These are phyloP conservation scores for Drosophila koepferae DNA, from an alignment of 2,888 invertebrate genomes.

Conservation along the genomic window DNA sequence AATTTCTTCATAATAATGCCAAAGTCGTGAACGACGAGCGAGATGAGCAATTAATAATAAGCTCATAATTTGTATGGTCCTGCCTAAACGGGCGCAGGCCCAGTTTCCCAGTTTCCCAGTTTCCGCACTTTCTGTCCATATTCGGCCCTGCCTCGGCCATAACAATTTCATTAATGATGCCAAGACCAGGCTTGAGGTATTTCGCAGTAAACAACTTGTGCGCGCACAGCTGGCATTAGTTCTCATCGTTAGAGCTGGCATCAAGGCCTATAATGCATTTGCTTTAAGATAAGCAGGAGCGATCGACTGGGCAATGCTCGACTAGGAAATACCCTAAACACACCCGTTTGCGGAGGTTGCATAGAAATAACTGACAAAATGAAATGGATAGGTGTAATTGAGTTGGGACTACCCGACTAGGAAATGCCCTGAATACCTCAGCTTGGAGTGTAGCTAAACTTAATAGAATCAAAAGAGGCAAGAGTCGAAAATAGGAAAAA, in stretches of 20 bases:
- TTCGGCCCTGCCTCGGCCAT: slow-evolving; percentile 40
- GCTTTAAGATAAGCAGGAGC: background rate
- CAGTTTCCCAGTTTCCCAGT: slow-evolving; percentile 29
- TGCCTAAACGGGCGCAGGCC: slow-evolving; percentile 59
- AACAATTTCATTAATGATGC: slow-evolving; percentile 81
- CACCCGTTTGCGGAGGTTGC: too few relatives aligned
- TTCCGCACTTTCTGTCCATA: slow-evolving; percentile 25
- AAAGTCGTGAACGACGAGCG: slow-evolving; percentile 34
- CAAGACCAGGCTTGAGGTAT: slow-evolving; percentile 34
- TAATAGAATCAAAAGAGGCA: too few relatives aligned
- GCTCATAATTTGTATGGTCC: slow-evolving; percentile 83
- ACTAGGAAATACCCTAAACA: background rate
- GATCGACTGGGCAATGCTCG: background rate
- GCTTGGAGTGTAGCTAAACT: too few relatives aligned
- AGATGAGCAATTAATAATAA: slow-evolving; percentile 83
- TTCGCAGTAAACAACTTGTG: slow-evolving; percentile 17
- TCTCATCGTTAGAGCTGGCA: slow-evolving; percentile 43
- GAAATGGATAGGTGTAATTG: too few relatives aligned
- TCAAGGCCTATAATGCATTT: background rate
- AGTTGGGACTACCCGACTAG: background rate
- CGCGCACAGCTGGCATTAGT: slow-evolving; percentile 50
- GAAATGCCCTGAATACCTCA: background rate
- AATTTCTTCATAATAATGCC: slow-evolving; percentile 74
- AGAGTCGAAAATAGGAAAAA: too few relatives aligned
- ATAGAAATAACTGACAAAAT: too few relatives aligned